Evolutionary conservation across 2,113 vertebrate genomes (phyloP).

Genomic region (Cariama cristata): DNA sequence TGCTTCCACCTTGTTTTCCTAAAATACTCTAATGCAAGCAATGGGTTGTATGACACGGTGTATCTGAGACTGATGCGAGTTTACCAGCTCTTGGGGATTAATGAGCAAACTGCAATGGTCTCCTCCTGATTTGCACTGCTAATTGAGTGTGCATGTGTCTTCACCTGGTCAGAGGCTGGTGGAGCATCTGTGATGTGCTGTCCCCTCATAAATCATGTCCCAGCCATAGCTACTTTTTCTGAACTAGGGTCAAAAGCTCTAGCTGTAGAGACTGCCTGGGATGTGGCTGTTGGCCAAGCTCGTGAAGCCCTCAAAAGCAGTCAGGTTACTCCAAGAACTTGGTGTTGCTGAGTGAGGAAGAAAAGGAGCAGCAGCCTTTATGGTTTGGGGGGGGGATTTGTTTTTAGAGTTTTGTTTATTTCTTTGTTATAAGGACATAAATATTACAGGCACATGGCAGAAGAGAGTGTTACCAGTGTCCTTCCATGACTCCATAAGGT

Average conservation of each 20-base stretch:
- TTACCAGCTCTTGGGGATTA: not conserved
- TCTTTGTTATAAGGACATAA: not conserved
- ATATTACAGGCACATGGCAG: not conserved
- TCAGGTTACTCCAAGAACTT: not conserved
- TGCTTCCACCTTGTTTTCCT: not conserved
- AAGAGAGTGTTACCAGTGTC: not conserved
- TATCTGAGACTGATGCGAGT: not conserved
- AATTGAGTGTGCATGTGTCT: not conserved
- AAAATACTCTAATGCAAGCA: not conserved
- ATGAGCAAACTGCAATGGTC: not conserved
- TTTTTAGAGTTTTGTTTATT: not conserved
- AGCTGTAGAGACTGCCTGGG: not conserved
- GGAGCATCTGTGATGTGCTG: not conserved
- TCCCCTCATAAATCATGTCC: not conserved
- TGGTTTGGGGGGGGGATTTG: accelerated
- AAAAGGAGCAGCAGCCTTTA: not conserved
- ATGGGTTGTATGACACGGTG: not conserved
- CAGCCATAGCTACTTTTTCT: not conserved
- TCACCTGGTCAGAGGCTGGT: not conserved
- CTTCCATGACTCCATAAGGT: not conserved
- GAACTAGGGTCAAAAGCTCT: not conserved
- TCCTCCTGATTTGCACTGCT: not conserved
- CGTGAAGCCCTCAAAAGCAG: not conserved
- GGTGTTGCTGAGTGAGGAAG: not conserved
- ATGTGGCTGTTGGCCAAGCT: not conserved